Evolutionary conservation across 2,888 invertebrate genomes (phyloP).

Genomic region (Gymnoscelis rufifasciata): DNA sequence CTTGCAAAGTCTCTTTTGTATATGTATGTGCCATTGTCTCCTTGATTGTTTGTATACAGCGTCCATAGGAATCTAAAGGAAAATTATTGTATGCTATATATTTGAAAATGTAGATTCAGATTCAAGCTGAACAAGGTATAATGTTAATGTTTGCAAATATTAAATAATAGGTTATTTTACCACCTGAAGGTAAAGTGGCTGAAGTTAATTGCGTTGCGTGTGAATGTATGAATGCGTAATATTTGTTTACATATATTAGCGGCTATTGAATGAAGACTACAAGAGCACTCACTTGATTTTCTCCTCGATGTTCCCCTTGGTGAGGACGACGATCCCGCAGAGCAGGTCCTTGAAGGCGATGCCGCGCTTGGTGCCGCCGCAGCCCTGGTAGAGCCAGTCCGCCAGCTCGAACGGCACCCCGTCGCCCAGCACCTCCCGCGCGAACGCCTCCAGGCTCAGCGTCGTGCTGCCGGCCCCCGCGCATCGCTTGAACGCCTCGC

Average conservation of each 20-base stretch:
- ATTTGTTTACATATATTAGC: slow-evolving; percentile 32
- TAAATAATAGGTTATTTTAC: no score
- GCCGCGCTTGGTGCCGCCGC: slow-evolving; percentile 90
- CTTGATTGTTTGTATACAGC: slow-evolving; percentile 89
- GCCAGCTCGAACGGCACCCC: slow-evolving; percentile 90
- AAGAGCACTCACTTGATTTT: slow-evolving; percentile 83
- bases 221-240: background rate
- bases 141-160: no score
- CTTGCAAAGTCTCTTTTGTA: slow-evolving; percentile 86
- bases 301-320: slow-evolving; percentile 90
- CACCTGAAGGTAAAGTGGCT: no score
- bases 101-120: no score
- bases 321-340: slow-evolving; percentile 91
- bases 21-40: slow-evolving; percentile 81
- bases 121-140: no score
- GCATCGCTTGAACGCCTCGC: slow-evolving; percentile 92
- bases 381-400: slow-evolving; percentile 89
- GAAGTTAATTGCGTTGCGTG: background rate
- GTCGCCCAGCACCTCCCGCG: slow-evolving; percentile 91
- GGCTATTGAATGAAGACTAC: background rate
- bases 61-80: slow-evolving; percentile 87
- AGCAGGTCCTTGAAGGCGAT: slow-evolving; percentile 90
- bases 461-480: slow-evolving; percentile 83
- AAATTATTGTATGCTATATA: no score
- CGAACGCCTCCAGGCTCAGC: slow-evolving; percentile 87